Conservation (phyloP, 2,888 invertebrate genomes). For the Branchellion lobata region DNA sequence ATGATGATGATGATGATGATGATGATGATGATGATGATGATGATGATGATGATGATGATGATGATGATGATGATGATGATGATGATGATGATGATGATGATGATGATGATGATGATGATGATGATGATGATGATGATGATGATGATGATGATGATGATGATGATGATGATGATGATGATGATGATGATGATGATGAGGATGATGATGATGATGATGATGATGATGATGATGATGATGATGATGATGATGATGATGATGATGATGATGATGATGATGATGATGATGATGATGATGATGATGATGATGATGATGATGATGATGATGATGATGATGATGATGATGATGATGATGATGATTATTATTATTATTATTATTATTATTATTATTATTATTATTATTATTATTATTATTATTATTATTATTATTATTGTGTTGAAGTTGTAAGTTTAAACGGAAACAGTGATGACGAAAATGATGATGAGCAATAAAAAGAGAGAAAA, state of each 20-base stretch:
- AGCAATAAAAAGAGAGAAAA: no score
- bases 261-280: constrained; percentile 30
- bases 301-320: constrained; percentile 36
- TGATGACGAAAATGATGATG: background rate
- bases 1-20: constrained; percentile 42
- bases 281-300: constrained; percentile 36
- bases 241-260: constrained; percentile 41
- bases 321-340: constrained; percentile 33
- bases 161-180: constrained; percentile 17
- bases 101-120: constrained; percentile 8
- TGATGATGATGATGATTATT: no score
- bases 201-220: constrained; percentile 29
- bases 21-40: constrained; percentile 41
- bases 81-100: constrained; percentile 5
- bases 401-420: background rate
- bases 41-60: constrained; percentile 36
- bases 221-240: constrained; percentile 44
- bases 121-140: background rate
- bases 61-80: constrained; percentile 38
- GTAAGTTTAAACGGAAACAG: no score
- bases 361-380: no score
- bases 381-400: background rate
- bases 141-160: constrained; percentile 10
- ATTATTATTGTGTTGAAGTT: no score
- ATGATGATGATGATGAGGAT: no score